phyloP scores from a whole-genome alignment of 2,888 invertebrate species.

The Cheilosia impressa region DNA sequence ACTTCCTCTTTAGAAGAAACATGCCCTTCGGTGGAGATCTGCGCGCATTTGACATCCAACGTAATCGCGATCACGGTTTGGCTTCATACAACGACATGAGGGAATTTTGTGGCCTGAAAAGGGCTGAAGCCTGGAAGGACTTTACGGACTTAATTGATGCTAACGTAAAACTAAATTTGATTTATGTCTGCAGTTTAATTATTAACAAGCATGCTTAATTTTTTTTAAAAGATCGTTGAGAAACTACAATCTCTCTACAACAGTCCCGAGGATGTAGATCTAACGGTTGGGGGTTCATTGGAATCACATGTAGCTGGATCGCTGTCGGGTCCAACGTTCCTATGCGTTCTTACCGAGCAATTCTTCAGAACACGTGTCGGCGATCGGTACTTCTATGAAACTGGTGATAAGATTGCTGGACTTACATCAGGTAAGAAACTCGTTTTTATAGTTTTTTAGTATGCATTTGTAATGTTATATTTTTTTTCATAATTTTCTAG shows the following conservation, averaged over 20 bases:
- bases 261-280: slow-evolving; percentile 91
- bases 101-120: slow-evolving; percentile 89
- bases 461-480: slow-evolving; percentile 7
- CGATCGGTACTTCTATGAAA: slow-evolving; percentile 94
- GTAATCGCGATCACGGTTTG: slow-evolving; percentile 94
- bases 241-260: slow-evolving; percentile 88
- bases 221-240: slow-evolving; percentile 84
- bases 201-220: background rate
- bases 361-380: slow-evolving; percentile 93
- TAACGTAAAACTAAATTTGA: slow-evolving; percentile 82
- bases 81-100: slow-evolving; percentile 91
- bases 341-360: slow-evolving; percentile 94
- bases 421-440: slow-evolving; percentile 86
- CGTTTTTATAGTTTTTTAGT: background rate
- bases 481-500: slow-evolving; percentile 77
- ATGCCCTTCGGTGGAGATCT: slow-evolving; percentile 91
- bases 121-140: slow-evolving; percentile 88
- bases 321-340: slow-evolving; percentile 93
- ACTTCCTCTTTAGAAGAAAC: slow-evolving; percentile 88
- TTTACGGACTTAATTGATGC: slow-evolving; percentile 88
- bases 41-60: slow-evolving; percentile 92
- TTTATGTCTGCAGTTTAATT: background rate
- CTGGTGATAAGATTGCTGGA: slow-evolving; percentile 86
- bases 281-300: slow-evolving; percentile 92
- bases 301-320: slow-evolving; percentile 91